A percentile compares a stretch with the other conserved stretches of the same genome.
Evolutionary conservation across 2,797 vertebrate species (phyloP).

Genomic region (Cottoperca gobio): DNA sequence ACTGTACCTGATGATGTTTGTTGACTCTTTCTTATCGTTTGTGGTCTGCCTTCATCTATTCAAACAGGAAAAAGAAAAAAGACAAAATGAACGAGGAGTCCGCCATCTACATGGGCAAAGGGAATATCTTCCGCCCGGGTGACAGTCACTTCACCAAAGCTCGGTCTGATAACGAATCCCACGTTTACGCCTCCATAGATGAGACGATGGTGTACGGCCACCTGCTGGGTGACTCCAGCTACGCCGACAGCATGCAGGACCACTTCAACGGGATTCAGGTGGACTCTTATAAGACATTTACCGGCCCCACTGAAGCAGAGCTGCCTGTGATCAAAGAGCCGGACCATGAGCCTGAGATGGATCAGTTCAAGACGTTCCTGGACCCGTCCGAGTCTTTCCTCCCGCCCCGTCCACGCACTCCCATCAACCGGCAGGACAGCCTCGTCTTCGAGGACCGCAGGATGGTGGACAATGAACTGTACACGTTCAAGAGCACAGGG

Average conservation of each 20-base stretch:
- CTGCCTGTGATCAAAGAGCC: conserved; percentile 72
- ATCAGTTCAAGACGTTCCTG: conserved; percentile 87
- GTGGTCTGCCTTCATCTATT: conserved; percentile 3
- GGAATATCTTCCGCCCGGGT: conserved; percentile 85
- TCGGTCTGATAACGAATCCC: conserved; percentile 88
- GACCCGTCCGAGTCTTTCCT: conserved; percentile 78
- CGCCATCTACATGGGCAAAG: conserved; percentile 88
- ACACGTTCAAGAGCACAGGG: conserved; percentile 85
- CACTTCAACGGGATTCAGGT: conserved; percentile 76
- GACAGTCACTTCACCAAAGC: conserved; percentile 82
- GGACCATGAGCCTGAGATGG: conserved; percentile 76
- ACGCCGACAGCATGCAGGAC: conserved; percentile 51
- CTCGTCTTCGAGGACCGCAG: conserved; percentile 82
- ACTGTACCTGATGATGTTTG: not conserved
- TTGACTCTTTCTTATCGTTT: not conserved
- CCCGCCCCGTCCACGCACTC: conserved; percentile 86
- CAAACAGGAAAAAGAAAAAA: conserved; percentile 83
- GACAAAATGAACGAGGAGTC: conserved; percentile 59
- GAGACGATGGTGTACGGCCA: conserved; percentile 90
- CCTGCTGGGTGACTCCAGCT: conserved; percentile 80
- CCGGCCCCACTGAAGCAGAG: conserved; percentile 76
- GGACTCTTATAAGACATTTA: conserved; percentile 90
- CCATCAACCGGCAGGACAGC: conserved; percentile 79
- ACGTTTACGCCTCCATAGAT: conserved; percentile 92
- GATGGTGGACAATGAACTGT: conserved; percentile 87